A percentile compares a stretch with the other conserved stretches of the same genome.
These are phyloP conservation scores for Dasyurus viverrinus DNA, from an alignment of 2,113 vertebrate species.

Conservation along the genomic window DNA sequence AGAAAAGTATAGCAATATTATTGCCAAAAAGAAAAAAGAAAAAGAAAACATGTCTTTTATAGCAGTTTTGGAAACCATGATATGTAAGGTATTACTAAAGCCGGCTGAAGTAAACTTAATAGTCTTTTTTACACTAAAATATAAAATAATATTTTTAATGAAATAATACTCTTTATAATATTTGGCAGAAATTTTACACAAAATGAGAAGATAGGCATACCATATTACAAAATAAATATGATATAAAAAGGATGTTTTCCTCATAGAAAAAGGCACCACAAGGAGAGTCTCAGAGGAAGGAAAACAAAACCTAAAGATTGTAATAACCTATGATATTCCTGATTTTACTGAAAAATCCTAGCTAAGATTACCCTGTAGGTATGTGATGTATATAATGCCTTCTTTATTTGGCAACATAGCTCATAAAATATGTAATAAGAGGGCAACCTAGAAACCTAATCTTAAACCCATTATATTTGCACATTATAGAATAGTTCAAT, in stretches of 20 bases:
- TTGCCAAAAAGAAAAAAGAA: conserved; percentile 71
- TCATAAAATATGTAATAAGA: background rate
- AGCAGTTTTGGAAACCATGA: conserved; percentile 79
- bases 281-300: background rate
- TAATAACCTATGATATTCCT: background rate
- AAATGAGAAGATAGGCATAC: conserved; percentile 56
- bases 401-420: background rate
- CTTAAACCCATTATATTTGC: background rate
- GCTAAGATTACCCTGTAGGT: background rate
- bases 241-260: background rate
- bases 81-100: conserved; percentile 65
- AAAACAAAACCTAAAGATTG: background rate
- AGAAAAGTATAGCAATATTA: conserved; percentile 53
- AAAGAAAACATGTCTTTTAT: conserved; percentile 80
- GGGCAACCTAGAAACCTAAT: background rate
- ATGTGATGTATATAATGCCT: background rate
- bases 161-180: conserved; percentile 66
- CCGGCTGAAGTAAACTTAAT: conserved; percentile 72
- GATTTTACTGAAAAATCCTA: background rate
- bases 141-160: conserved; percentile 68
- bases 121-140: conserved; percentile 73
- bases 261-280: background rate
- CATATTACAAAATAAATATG: conserved; percentile 30
- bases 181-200: conserved; percentile 65
- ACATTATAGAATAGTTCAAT: background rate